Conservation (phyloP, 2,888 invertebrate genomes). For the Sphaerophoria taeniata region DNA sequence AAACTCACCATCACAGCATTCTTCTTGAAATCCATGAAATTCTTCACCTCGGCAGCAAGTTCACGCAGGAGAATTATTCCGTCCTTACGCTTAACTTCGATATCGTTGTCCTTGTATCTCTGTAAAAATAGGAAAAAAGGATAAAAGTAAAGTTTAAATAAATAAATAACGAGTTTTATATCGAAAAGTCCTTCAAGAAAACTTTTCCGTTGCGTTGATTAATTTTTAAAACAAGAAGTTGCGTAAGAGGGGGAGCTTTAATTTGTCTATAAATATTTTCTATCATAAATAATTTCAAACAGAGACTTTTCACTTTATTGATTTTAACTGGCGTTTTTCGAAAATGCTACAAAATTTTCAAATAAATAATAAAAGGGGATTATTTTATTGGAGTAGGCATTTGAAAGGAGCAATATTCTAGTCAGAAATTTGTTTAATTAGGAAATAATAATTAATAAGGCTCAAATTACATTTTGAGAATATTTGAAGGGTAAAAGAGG, state of each 20-base stretch:
- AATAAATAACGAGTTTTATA: constrained; percentile 61
- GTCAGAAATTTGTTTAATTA: no score
- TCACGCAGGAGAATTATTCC: constrained; percentile 93
- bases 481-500: no score
- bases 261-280: constrained; percentile 33
- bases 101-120: constrained; percentile 92
- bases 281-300: constrained; percentile 59
- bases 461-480: no score
- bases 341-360: constrained; percentile 61
- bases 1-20: constrained; percentile 94
- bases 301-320: constrained; percentile 56
- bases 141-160: constrained; percentile 30
- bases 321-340: constrained; percentile 53
- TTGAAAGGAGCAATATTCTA: no score
- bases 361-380: constrained; percentile 45
- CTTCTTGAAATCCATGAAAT: constrained; percentile 96
- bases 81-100: constrained; percentile 92
- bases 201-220: constrained; percentile 67
- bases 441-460: no score
- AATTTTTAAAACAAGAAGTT: constrained; percentile 48
- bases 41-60: constrained; percentile 94
- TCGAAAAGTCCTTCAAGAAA: constrained; percentile 45
- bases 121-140: constrained; percentile 82
- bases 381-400: not conserved
- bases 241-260: not conserved